Percentiles rank a stretch among this genome's conserved stretches.
phyloP scores from a whole-genome alignment of 1,140 invertebrate species.

The Penaeus indicus region DNA sequence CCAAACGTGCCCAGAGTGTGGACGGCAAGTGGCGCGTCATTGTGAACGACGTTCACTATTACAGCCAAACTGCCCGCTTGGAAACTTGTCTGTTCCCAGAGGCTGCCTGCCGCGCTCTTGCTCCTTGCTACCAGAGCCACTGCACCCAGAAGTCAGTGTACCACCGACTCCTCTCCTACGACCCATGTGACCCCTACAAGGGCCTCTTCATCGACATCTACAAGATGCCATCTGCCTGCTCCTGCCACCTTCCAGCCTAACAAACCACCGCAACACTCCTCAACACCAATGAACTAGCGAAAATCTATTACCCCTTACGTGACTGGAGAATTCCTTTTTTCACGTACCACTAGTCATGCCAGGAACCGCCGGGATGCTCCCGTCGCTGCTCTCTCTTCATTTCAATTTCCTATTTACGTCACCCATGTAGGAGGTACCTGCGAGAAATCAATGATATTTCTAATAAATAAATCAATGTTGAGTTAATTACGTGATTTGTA shows the following conservation, averaged over 20 bases:
- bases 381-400: too few species aligned
- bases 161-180: constrained; percentile 68
- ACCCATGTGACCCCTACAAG: constrained; percentile 68
- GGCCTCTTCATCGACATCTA: constrained; percentile 68
- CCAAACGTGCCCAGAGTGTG: constrained; percentile 68
- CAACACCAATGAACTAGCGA: too few species aligned
- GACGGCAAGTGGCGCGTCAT: constrained; percentile 68
- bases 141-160: constrained; percentile 68
- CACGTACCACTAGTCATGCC: too few species aligned
- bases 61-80: constrained; percentile 67
- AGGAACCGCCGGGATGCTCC: too few species aligned
- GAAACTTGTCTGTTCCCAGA: constrained; percentile 67
- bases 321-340: too few species aligned
- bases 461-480: too few species aligned
- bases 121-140: constrained; percentile 68
- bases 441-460: too few species aligned
- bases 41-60: constrained; percentile 67
- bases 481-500: too few species aligned
- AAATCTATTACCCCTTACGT: too few species aligned
- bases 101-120: constrained; percentile 67
- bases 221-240: constrained; percentile 67
- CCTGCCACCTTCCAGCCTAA: constrained; percentile 67
- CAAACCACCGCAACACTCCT: background rate
- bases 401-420: too few species aligned
- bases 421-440: too few species aligned